Evolutionary conservation across 2,113 vertebrate genomes (phyloP).

Genomic region (Pseudopipra pipra): DNA sequence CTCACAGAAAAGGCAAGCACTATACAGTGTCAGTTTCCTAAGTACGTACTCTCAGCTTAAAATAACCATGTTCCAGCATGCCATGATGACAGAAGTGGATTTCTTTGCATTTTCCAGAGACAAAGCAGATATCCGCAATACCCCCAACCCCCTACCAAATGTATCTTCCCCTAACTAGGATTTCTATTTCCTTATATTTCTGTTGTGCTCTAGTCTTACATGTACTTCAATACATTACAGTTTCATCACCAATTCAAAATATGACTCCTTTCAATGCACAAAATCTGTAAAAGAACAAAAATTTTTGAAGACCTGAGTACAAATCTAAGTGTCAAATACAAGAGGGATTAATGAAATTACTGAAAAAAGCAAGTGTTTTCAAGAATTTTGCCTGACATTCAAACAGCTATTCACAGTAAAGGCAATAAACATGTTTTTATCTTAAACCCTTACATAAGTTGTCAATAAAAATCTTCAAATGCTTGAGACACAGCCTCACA

Average conservation of each 20-base stretch:
- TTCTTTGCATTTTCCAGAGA: background rate
- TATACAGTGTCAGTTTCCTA: background rate
- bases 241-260: background rate
- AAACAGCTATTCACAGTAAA: background rate
- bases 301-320: background rate
- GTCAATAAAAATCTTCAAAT: background rate
- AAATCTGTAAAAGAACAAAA: background rate
- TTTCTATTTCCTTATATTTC: background rate
- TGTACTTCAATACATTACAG: background rate
- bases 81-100: background rate
- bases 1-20: background rate
- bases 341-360: background rate
- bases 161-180: background rate
- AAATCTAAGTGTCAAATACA: background rate
- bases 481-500: background rate
- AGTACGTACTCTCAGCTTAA: background rate
- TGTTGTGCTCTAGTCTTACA: background rate
- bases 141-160: background rate
- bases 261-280: background rate
- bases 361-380: background rate
- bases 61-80: background rate
- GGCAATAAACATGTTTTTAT: background rate
- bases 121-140: background rate
- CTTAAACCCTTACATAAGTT: slow-evolving; percentile 28
- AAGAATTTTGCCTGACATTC: background rate